Evolutionary conservation across 2,888 invertebrate genomes (phyloP), one percentile per base, ranked within the genome.

Genomic region (Napeogenes sylphis): DNA sequence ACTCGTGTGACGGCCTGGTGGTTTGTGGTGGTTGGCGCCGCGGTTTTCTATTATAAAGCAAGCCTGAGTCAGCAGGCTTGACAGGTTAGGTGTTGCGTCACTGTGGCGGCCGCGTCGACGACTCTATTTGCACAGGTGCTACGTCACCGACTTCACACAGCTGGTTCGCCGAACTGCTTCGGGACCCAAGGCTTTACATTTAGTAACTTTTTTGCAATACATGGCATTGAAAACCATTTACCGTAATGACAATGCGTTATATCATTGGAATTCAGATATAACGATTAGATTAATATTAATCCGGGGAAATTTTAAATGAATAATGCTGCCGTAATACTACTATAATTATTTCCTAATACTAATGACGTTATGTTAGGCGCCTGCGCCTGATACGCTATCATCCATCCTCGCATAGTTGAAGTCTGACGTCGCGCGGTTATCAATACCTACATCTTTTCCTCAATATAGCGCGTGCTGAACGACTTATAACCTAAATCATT

Each of bases 31-130:
- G 75, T 68, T 70, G 68, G 70, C 72, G 74, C 74, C 65, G 68
- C 77, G 74, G 75, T 73, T 76, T 77, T 77, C 77, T 80, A 79
- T 85, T 89, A 85, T 87, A 89, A 84, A 80, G 82, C 75, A 84
- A 80, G 82, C 75, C 78, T 80, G 82, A 83, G 65, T 82, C 82
- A 81, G 75, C 74, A 70, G 68, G 63, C 65, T 62, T 67, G 76
- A 69, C 72, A 77, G 79, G 79, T 72, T 70, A 75, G 71, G 76
- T 75, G 77, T 80, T 77, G 80, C 78, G 76, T 75, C 74, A 73
- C 73, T 57, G 63, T 69, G 64, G 63, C 45, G 67, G 65, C 69
- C 74, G 74, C 73, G 65, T 60, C 59, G 59, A 61, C 66, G 67
- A 67, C 67, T 61, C 61, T 68, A 56, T 69, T 67, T 67, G 67